Evolutionary conservation across 2,113 vertebrate species (phyloP), one percentile per base, ranked within the genome.

Genomic region (Tautogolabrus adspersus): DNA sequence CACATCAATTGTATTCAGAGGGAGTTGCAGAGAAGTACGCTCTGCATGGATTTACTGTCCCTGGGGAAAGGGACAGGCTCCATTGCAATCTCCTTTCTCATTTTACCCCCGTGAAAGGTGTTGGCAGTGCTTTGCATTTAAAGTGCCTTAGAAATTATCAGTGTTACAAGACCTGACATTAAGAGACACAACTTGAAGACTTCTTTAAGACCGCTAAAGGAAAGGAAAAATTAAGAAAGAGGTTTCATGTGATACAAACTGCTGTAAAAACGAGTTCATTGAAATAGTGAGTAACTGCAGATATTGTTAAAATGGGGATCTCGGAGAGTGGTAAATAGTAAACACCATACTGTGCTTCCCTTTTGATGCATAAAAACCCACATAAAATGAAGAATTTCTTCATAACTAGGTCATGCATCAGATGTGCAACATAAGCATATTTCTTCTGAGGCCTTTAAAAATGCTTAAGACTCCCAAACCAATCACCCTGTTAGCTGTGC

Each of bases 41-140:
- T 84, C 66, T 6, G n/a, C 77, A 70, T 85, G 73, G 82, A 82
- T 86, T 81, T 77, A 79, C 60, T 56, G 63, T 77, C 81, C 72
- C 76, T 40, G 52, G 58, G 65, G 76, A 82, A 67, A 47, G 46
- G 60, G 79, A 81, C 56, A 75, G 68, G 82, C 70, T 85, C 66
- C 67, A 70, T 79, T 82, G 66, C 66, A 76, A 86, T 86, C 72
- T 74, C 66, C 63, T 85, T 84, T 86, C 72, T 85, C 64, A 77
- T 85, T 85, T 85, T 76, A 77, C 55, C 66, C 62, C 59, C 30
- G 51, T 44, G 13, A 83, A 86, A 79, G 85, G 81, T 84, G 81
- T 83, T 86, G 75, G 67, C 61, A 85, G 77, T 72, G 66, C 76
- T 90, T 87, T 88, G 83, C 82, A 89, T 92, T 66, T 79, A 81